Base-by-base conservation (phyloP, 2,888 invertebrate genomes). In the Hetaerina titia region DNA sequence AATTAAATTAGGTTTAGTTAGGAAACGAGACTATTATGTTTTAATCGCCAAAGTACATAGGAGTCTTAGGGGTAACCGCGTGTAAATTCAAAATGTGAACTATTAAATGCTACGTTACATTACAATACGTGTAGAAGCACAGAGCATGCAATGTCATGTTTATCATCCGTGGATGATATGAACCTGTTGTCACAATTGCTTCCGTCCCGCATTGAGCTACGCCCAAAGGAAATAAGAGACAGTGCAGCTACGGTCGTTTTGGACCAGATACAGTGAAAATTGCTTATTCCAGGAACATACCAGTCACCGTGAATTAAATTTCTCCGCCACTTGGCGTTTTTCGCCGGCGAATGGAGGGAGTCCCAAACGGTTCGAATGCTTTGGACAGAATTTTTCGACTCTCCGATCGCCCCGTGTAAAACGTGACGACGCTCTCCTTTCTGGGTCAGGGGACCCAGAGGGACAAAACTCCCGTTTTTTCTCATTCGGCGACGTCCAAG, bases 241-340 rank as follows among this genome's bases (percentile, higher is more conserved):
- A 81, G 11, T 81, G 15, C 31, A 25, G 13, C 11, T 69, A 22
- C n/a, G 8, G 4, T 7, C 31, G 81, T 22, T 81, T 81, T 81
- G 25, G 81, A 81, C 81, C 81, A 81, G 31, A 31, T 22, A 81
- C 13, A 25, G 31, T 22, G 81, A 81, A 81, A 81, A 81, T 81
- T 81, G 25, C 81, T 31, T 81, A 13, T 31, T 13, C 11, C 11
- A 81, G 69, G 22, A 81, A 81, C 31, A 81, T 81, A 1, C 81
- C 81, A 81, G 81, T 81, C 81, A 81, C 31, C 81, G 81, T 81
- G 81, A 31, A 81, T 60, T 60, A 60, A 60, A 60, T 81, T 81
- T 81, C 81, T 81, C 81, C 81, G 25, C 31, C 81, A 81, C 31
- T 81, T 0, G 25, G 13, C 9, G 31, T 81, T 81, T 81, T 81